A percentile compares a stretch with the other conserved stretches of the same genome.
phyloP scores from a whole-genome alignment of 64 coral and sea anemone genomes.

The Montipora efflorescens region DNA sequence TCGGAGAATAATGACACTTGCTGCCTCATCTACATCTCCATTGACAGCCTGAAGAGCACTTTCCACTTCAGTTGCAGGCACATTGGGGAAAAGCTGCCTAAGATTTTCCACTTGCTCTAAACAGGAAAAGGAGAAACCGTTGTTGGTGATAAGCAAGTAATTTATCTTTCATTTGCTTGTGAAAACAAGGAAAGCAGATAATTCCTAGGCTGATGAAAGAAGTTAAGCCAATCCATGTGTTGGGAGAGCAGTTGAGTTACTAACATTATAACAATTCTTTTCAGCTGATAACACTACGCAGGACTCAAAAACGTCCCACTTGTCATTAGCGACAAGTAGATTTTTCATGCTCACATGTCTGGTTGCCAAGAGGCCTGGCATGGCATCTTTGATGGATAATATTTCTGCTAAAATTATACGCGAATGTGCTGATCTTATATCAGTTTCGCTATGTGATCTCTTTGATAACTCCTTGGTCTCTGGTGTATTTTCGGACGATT shows the following conservation, averaged over 20 bases:
- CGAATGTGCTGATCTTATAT: too few species aligned
- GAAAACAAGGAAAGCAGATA: neutral
- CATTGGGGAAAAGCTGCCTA: neutral
- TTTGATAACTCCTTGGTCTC: too few species aligned
- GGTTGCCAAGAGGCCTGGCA: too few species aligned
- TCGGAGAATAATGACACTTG: conserved; percentile 2
- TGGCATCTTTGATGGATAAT: neutral
- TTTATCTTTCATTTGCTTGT: neutral
- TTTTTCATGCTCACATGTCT: too few species aligned
- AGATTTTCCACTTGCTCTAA: neutral
- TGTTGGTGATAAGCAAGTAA: neutral
- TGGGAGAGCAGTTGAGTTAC: neutral
- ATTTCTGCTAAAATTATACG: too few species aligned
- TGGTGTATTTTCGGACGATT: too few species aligned
- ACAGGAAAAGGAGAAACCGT: neutral
- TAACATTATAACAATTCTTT: neutral
- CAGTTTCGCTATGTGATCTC: too few species aligned
- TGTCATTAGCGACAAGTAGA: too few species aligned
- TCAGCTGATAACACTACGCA: neutral
- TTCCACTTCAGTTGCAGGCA: conserved; percentile 2
- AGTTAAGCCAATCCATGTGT: neutral
- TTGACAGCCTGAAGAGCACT: neutral
- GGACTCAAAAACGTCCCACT: neutral
- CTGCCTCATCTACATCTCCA: conserved; percentile 1
- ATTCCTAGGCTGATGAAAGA: neutral